A percentile compares a stretch with the other conserved stretches of the same genome.
Conservation (phyloP, 2,797 vertebrate species). For the Borostomias antarcticus region DNA sequence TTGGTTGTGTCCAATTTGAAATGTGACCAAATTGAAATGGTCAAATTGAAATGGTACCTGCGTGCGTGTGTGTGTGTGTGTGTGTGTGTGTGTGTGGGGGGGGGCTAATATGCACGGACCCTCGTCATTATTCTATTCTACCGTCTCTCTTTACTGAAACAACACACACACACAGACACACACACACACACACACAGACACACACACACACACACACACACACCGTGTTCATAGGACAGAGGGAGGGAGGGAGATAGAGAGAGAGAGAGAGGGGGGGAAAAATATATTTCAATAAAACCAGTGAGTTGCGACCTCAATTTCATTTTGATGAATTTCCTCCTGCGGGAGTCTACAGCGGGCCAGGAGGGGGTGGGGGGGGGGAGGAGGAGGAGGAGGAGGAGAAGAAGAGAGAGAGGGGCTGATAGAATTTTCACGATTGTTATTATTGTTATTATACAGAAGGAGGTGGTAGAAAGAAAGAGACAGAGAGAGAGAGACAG, state of each 20-base stretch:
- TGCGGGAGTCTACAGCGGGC: slow-evolving; percentile 79
- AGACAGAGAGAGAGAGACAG: slow-evolving; percentile 72
- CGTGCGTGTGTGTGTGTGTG: slow-evolving; percentile 16
- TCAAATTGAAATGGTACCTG: too few relatives aligned
- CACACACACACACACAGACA: slow-evolving; percentile 34
- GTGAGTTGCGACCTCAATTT: slow-evolving; percentile 99
- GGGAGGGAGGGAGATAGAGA: too few relatives aligned
- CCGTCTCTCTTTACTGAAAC: background rate
- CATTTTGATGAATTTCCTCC: slow-evolving; percentile 97
- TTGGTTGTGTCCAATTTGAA: too few relatives aligned
- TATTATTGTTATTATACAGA: slow-evolving; percentile 81
- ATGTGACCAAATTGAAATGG: too few relatives aligned
- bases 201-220: slow-evolving; percentile 25
- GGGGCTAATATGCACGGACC: too few relatives aligned
- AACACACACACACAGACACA: too few relatives aligned
- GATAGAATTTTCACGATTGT: slow-evolving; percentile 94
- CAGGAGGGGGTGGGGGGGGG: slow-evolving; percentile 37
- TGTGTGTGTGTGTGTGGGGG: too few relatives aligned
- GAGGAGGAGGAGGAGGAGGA: slow-evolving; percentile 63
- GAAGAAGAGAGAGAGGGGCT: slow-evolving; percentile 74
- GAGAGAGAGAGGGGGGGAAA: too few relatives aligned
- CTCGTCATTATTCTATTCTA: slow-evolving; percentile 48
- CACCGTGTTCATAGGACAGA: slow-evolving; percentile 30
- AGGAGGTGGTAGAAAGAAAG: slow-evolving; percentile 63
- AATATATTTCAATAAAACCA: slow-evolving; percentile 97